These are phyloP conservation scores for Albula glossodonta DNA, from an alignment of 2,113 vertebrate species.

Conservation along the genomic window DNA sequence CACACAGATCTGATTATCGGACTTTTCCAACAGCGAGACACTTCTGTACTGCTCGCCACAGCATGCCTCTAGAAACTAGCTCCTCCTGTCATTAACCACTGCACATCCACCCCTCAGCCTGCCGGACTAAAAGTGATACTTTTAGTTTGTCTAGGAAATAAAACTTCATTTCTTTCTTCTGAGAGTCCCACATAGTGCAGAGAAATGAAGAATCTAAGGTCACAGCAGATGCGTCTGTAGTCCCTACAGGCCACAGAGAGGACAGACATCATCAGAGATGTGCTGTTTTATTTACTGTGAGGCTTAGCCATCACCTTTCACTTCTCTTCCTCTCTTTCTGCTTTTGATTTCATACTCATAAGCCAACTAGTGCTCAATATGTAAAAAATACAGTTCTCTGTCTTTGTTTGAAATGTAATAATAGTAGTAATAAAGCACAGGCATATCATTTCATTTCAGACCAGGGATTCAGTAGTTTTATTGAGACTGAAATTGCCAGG, in stretches of 20 bases:
- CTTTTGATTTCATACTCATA: not conserved
- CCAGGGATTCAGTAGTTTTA: not conserved
- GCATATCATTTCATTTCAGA: constrained; percentile 16
- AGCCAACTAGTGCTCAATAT: no score
- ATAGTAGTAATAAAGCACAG: not conserved
- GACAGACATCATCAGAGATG: not conserved
- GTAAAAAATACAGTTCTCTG: not conserved
- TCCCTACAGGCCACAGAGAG: not conserved
- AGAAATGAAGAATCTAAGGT: not conserved
- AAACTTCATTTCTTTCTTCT: not conserved
- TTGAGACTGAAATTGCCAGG: not conserved
- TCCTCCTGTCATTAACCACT: not conserved
- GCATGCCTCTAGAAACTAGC: no score
- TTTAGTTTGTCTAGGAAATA: not conserved
- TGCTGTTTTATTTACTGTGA: not conserved
- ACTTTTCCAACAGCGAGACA: constrained; percentile 52
- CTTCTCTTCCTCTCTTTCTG: not conserved
- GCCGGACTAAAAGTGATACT: not conserved
- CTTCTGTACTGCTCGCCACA: not conserved
- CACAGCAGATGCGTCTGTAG: not conserved
- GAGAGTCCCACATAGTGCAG: not conserved
- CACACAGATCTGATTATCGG: constrained; percentile 57
- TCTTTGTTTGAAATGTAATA: not conserved
- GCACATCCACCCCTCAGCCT: not conserved
- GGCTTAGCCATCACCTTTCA: not conserved